phyloP scores from a whole-genome alignment of 2,888 invertebrate species.

The Platycheirus rosarum region DNA sequence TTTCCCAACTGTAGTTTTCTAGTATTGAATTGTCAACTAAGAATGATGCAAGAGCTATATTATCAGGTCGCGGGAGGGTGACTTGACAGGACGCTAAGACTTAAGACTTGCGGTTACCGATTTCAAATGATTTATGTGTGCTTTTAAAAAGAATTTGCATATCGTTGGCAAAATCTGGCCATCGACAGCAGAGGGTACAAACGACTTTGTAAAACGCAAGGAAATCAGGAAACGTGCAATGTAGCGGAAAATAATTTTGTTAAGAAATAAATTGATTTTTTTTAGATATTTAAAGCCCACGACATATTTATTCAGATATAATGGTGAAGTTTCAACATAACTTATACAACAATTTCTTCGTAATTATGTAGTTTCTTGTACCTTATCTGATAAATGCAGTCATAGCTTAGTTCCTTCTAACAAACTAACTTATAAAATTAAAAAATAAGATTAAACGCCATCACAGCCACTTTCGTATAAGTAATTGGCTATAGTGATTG shows the following conservation, averaged over 20 bases:
- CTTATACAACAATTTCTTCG: no score
- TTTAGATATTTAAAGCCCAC: no score
- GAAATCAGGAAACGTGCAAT: constrained; percentile 52
- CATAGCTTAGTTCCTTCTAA: no score
- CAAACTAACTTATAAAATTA: no score
- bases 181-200: constrained; percentile 27
- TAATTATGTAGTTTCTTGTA: no score
- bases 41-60: constrained; percentile 14
- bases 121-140: constrained; percentile 73
- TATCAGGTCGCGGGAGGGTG: constrained; percentile 21
- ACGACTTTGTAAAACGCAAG: constrained; percentile 13
- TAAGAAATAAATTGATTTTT: constrained; percentile 68
- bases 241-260: constrained; percentile 69
- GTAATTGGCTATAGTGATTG: no score
- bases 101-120: constrained; percentile 65
- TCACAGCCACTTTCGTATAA: no score
- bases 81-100: constrained; percentile 49
- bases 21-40: constrained; percentile 54
- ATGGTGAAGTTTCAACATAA: no score
- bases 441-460: no score
- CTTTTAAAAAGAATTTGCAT: constrained; percentile 71
- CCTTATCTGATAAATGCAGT: no score
- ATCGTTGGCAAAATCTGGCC: constrained; percentile 53
- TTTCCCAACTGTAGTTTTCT: constrained; percentile 22
- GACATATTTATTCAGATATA: no score